Conservation (phyloP, 1,140 invertebrate species). For the Tenebrio molitor region DNA sequence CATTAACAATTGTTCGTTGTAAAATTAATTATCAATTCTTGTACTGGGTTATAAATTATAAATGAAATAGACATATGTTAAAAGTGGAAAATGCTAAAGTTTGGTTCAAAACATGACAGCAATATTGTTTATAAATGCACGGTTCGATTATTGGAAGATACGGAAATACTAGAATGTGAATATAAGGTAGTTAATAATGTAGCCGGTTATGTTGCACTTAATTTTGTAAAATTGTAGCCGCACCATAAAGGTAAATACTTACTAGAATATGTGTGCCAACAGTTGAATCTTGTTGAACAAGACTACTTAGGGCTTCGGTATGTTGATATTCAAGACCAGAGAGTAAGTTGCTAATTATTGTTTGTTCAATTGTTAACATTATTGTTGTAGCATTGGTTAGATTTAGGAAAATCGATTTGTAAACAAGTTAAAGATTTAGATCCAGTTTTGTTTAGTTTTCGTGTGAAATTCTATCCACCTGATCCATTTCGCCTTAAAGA, state of each 20-base stretch:
- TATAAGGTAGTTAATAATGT: conserved; percentile 83
- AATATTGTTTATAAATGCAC: conserved; percentile 94
- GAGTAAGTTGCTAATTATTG: conserved; percentile 74
- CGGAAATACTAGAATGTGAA: conserved; percentile 94
- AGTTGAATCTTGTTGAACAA: conserved; percentile 94
- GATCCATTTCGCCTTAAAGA: conserved; percentile 89
- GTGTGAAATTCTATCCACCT: conserved; percentile 95
- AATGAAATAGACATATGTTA: conserved; percentile 43
- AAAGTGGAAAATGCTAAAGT: conserved; percentile 75
- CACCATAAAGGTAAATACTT: conserved; percentile 94
- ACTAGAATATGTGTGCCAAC: conserved; percentile 93
- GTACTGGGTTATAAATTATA: conserved; percentile 19
- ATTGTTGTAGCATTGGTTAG: conserved; percentile 93
- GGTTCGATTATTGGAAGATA: conserved; percentile 93
- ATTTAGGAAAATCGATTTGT: conserved; percentile 91
- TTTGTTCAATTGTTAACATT: not conserved
- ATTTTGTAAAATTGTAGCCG: conserved; percentile 75
- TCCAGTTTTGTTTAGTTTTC: conserved; percentile 91
- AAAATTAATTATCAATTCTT: conserved; percentile 16
- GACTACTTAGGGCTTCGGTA: conserved; percentile 98
- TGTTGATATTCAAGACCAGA: conserved; percentile 92
- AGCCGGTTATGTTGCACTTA: conserved; percentile 33
- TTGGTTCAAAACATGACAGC: conserved; percentile 85
- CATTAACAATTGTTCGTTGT: conserved; percentile 20
- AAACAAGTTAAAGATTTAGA: conserved; percentile 96